Evolutionary conservation across 2,888 invertebrate species (phyloP).

Genomic region (Polydrusus cervinus): DNA sequence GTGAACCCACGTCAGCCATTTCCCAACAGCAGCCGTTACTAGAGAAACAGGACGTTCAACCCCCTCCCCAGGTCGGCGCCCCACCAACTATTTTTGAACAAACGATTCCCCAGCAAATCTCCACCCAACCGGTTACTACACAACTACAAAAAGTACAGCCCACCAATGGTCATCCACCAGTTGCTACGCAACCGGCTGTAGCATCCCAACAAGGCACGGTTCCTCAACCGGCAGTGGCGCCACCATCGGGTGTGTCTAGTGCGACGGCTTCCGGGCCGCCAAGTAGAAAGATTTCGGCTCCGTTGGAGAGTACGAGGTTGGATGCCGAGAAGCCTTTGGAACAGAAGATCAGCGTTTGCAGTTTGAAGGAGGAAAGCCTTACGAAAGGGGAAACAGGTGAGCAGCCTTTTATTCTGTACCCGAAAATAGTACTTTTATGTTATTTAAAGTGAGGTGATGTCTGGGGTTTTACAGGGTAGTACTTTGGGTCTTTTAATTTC

Average conservation of each 20-base stretch:
- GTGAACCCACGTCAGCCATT: neutral
- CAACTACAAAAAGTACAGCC: slow-evolving; percentile 49
- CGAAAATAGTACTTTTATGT: neutral
- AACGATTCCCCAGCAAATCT: slow-evolving; percentile 6
- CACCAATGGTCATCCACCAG: slow-evolving; percentile 24
- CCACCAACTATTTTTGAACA: slow-evolving; percentile 28
- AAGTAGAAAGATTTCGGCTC: slow-evolving; percentile 63
- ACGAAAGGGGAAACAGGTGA: slow-evolving; percentile 65
- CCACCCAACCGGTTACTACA: neutral
- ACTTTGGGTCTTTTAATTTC: too few relatives aligned
- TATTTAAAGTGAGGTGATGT: too few relatives aligned
- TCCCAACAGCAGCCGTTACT: slow-evolving; percentile 9
- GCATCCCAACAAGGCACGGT: slow-evolving; percentile 10
- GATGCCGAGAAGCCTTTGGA: slow-evolving; percentile 61
- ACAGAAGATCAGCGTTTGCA: slow-evolving; percentile 63
- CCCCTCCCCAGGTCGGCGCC: neutral
- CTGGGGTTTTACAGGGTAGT: too few relatives aligned
- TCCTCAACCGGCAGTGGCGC: neutral
- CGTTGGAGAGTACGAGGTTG: slow-evolving; percentile 59
- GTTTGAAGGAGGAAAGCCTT: slow-evolving; percentile 62
- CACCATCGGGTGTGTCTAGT: slow-evolving; percentile 11
- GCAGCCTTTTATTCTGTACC: neutral
- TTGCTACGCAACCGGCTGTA: slow-evolving; percentile 35
- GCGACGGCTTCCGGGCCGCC: slow-evolving; percentile 51
- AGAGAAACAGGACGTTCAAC: slow-evolving; percentile 41